A percentile compares a stretch with the other conserved stretches of the same genome.
These are phyloP conservation scores for Aulostomus chinensis DNA, from an alignment of 2,797 vertebrate genomes.

Conservation along the genomic window DNA sequence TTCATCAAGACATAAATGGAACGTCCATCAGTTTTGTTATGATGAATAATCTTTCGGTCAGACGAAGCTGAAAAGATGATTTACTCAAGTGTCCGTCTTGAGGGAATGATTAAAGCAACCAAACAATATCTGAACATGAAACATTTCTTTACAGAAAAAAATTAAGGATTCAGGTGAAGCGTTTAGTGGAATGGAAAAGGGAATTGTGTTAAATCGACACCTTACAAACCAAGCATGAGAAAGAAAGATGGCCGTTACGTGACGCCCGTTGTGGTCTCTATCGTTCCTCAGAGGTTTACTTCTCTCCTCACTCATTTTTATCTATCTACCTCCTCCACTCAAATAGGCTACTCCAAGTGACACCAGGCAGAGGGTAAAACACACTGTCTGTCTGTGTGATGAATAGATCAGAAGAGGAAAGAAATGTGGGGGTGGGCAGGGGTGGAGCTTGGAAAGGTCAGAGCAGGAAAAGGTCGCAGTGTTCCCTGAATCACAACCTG, in stretches of 20 bases:
- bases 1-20: slow-evolving; percentile 15
- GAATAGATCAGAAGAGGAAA: slow-evolving; percentile 50
- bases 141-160: slow-evolving; percentile 10
- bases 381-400: slow-evolving; percentile 58
- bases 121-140: slow-evolving; percentile 7
- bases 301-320: slow-evolving; percentile 11
- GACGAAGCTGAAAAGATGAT: slow-evolving; percentile 19
- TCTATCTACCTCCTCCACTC: slow-evolving; percentile 36
- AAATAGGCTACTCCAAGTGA: slow-evolving; percentile 26
- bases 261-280: slow-evolving; percentile 1
- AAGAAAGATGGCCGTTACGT: slow-evolving; percentile 2
- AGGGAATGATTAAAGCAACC: slow-evolving; percentile 14
- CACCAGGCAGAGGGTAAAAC: slow-evolving; percentile 50
- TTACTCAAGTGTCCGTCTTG: no score
- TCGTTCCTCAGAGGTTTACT: slow-evolving; percentile 14
- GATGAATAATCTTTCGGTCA: no score
- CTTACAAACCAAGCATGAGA: slow-evolving; percentile 9
- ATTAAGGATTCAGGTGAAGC: slow-evolving; percentile 2
- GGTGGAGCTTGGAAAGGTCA: slow-evolving; percentile 10
- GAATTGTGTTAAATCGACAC: slow-evolving; percentile 10
- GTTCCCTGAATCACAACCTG: slow-evolving; percentile 51
- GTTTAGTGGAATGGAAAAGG: slow-evolving; percentile 17
- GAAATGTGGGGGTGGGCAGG: no score
- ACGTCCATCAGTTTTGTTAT: neutral
- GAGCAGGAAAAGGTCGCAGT: slow-evolving; percentile 59